Base-by-base conservation (phyloP, 2,113 vertebrate species). In the Nycticorax nycticorax region DNA sequence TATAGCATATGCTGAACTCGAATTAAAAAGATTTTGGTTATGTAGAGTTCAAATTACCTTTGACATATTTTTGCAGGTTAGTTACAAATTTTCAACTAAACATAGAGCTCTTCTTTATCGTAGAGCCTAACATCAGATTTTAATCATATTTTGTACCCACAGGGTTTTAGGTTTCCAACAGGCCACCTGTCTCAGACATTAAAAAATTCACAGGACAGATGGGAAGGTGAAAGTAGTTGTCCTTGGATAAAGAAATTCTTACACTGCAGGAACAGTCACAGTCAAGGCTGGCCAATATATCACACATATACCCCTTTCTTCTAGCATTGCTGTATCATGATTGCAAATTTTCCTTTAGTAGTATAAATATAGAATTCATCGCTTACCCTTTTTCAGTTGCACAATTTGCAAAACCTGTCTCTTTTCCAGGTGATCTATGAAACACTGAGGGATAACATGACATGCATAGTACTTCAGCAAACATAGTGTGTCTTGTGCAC, bases 141-240 rank as follows among this genome's bases (percentile, higher is more conserved):
- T 99, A 98, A 99, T 99, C 98, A 99, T 98, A 98, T 98, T 97
- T 98, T 97, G 97, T 98, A 98, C 98, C 98, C 98, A 95, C 95
- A 98, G 98, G 98, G 97, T 98, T 98, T 98, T 98, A 98, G 97
- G 97, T 98, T 98, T 98, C 98, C 97, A 98, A 98, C 98, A 98
- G 96, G 97, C 98, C 98, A 99, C 98, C 98, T 99, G 98, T 99
- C 98, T 98, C 97, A 98, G 98, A 98, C 98, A 98, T 98, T 98
- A 98, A 97, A 98, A 98, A 98, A 98, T 98, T 98, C 98, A 98
- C 98, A 98, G 98, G 98, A 98, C 99, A 99, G 98, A 99, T 99
- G 98, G 98, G 98, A 98, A 98, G 98, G 98, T 98, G 98, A 98
- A 98, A 98, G 97, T 97, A 97, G 98, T 98, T 98, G 98, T 98